Evolutionary conservation across 1,140 invertebrate species (phyloP).

Genomic region (Saccostrea cuccullata): DNA sequence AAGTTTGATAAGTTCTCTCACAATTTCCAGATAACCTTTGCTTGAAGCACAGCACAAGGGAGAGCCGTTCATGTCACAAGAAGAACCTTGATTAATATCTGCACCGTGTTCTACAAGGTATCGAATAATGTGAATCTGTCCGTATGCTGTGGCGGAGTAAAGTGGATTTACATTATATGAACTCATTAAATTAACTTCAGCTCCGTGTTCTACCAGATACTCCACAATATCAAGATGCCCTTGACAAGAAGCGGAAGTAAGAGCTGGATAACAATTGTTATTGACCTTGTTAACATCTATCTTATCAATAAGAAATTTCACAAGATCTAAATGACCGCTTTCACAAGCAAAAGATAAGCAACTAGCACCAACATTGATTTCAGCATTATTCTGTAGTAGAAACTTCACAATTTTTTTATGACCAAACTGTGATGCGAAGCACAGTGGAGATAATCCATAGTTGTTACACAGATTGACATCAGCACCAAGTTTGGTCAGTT

Average conservation of each 20-base stretch:
- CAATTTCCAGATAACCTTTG: background rate
- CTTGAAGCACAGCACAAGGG: background rate
- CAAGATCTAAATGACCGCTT: too few species aligned
- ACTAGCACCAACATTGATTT: background rate
- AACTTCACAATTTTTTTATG: background rate
- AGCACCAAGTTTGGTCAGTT: background rate
- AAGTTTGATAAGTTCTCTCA: background rate
- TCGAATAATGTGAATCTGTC: background rate
- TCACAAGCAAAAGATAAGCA: background rate
- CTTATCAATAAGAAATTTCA: background rate
- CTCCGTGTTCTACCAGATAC: background rate
- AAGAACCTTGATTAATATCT: background rate
- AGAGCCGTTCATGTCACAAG: background rate
- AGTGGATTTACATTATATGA: background rate
- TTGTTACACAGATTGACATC: background rate
- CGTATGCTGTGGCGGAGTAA: background rate
- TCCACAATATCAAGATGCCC: background rate
- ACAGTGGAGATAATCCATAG: background rate
- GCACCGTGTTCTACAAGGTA: background rate
- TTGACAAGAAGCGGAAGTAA: background rate
- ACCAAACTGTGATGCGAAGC: background rate
- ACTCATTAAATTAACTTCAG: background rate
- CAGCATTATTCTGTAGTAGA: background rate
- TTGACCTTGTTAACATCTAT: background rate
- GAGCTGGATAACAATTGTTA: background rate